Conservation (phyloP, 1,140 invertebrate genomes). For the Choristoneura fumiferana region DNA sequence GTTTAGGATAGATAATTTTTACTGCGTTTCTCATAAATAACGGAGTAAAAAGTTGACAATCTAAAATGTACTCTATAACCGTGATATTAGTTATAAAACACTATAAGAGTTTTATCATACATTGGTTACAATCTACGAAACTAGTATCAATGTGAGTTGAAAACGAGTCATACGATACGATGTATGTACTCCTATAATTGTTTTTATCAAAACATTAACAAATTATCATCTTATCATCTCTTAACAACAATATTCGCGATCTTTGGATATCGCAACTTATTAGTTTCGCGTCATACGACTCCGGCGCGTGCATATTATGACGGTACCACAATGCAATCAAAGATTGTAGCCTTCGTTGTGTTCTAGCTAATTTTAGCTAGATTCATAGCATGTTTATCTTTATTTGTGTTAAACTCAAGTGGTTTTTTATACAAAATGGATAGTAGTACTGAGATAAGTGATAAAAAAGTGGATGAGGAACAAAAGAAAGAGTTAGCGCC, state of each 20-base stretch:
- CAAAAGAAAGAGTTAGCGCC: conserved; percentile 54
- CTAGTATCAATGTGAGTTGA: background rate
- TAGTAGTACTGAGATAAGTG: conserved; percentile 40
- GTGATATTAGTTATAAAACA: background rate
- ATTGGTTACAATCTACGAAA: background rate
- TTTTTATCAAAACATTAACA: conserved; percentile 18
- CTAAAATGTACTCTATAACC: background rate
- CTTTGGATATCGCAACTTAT: conserved; percentile 3
- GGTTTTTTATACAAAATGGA: conserved; percentile 49
- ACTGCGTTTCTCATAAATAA: no score
- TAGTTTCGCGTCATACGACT: background rate
- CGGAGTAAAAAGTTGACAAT: background rate
- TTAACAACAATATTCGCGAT: conserved; percentile 18
- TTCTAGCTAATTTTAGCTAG: conserved; percentile 14
- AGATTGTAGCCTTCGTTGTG: background rate
- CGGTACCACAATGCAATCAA: conserved; percentile 1
- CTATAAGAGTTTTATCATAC: background rate
- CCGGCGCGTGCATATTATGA: conserved; percentile 10
- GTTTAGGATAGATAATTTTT: background rate
- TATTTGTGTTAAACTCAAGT: conserved; percentile 21
- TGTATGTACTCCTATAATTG: conserved; percentile 11
- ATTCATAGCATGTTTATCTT: conserved; percentile 30
- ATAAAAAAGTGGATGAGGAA: conserved; percentile 41
- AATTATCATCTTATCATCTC: conserved; percentile 11
- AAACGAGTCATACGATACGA: conserved; percentile 19